Percentiles rank a stretch among this genome's conserved stretches.
phyloP scores from a whole-genome alignment of 30 jellyfish, hydroid and myxozoan genomes.

The Morbakka virulenta region DNA sequence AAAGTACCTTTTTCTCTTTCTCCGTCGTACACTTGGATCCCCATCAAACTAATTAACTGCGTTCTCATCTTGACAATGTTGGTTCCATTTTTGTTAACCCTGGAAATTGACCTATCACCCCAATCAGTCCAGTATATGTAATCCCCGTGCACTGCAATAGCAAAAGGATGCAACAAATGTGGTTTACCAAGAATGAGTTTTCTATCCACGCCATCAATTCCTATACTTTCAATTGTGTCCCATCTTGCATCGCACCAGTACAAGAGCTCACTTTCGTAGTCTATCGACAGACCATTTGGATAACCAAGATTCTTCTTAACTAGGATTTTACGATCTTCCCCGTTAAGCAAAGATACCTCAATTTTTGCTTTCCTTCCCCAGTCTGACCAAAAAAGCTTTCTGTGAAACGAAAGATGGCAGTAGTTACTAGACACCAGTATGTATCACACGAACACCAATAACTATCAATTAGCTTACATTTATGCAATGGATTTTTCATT shows the following conservation, averaged over 20 bases:
- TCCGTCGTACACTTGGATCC: conserved; percentile 68
- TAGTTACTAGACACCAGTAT: background rate
- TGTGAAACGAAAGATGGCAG: background rate
- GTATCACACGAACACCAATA: too few relatives aligned
- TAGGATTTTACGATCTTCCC: conserved; percentile 52
- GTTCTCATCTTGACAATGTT: conserved; percentile 38
- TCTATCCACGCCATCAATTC: conserved; percentile 48
- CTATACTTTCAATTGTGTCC: conserved; percentile 58
- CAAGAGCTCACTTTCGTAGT: conserved; percentile 41
- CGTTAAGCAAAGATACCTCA: conserved; percentile 72
- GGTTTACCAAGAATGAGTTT: conserved; percentile 7
- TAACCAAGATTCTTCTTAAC: conserved; percentile 44
- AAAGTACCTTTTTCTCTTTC: conserved; percentile 74
- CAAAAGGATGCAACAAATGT: conserved; percentile 78
- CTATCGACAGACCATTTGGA: conserved; percentile 89
- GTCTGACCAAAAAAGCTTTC: conserved; percentile 93
- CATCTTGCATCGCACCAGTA: conserved; percentile 95
- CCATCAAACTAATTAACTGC: conserved; percentile 80
- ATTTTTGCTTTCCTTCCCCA: conserved; percentile 89
- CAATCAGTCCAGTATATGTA: conserved; percentile 91
- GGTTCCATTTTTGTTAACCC: conserved; percentile 33
- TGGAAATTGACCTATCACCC: conserved; percentile 54
- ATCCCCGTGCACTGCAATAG: conserved; percentile 32
- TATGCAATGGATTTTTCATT: too few relatives aligned
- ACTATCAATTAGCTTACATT: too few relatives aligned